These are phyloP conservation scores for Danionella dracula DNA, from an alignment of 2,797 vertebrate species.

Conservation along the genomic window DNA sequence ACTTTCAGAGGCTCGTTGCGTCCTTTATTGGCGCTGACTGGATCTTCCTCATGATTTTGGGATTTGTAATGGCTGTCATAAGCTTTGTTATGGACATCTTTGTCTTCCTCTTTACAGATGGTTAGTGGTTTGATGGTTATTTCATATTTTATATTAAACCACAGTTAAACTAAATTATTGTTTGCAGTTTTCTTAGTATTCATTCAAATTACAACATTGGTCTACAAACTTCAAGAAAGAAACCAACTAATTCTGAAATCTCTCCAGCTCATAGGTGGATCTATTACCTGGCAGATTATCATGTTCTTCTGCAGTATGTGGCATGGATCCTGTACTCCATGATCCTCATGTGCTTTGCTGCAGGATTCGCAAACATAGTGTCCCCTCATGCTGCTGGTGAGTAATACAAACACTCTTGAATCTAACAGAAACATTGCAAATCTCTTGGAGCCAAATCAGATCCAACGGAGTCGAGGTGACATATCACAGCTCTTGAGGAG, in stretches of 20 bases:
- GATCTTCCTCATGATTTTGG: conserved; percentile 10
- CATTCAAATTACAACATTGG: too few relatives aligned
- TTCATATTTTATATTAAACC: too few relatives aligned
- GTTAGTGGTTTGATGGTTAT: conserved; percentile 10
- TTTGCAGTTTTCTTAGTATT: too few relatives aligned
- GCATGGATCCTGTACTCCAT: conserved; percentile 94
- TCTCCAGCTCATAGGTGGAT: conserved; percentile 85
- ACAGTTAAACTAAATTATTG: too few relatives aligned
- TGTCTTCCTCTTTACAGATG: not conserved
- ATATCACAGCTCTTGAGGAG: too few relatives aligned
- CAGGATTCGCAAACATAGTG: conserved; percentile 91
- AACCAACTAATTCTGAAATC: too few relatives aligned
- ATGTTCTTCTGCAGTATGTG: conserved; percentile 89
- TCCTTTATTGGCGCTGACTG: not conserved
- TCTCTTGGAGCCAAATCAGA: too few relatives aligned
- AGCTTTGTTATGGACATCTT: not conserved
- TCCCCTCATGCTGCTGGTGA: conserved; percentile 92
- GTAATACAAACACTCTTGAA: conserved; percentile 27
- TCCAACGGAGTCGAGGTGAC: too few relatives aligned
- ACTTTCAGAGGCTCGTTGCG: not conserved
- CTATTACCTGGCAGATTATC: conserved; percentile 84
- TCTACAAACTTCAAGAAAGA: too few relatives aligned
- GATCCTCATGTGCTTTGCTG: conserved; percentile 94
- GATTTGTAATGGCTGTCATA: not conserved
- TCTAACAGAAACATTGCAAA: too few relatives aligned